Conservation (phyloP, 2,113 vertebrate species). For the Pseudopodoces humilis region DNA sequence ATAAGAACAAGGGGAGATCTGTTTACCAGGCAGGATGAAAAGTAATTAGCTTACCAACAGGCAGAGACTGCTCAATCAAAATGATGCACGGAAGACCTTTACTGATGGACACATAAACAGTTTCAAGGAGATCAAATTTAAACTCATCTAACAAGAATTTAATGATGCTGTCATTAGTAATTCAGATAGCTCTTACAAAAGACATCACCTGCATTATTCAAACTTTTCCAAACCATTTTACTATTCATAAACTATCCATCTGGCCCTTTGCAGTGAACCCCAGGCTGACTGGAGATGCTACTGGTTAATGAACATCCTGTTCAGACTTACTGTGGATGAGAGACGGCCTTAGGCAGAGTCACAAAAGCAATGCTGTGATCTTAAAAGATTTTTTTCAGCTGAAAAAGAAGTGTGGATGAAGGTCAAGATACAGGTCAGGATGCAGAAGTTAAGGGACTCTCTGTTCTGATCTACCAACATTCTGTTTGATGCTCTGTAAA, state of each 20-base stretch:
- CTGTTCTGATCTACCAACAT: not conserved
- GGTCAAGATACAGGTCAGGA: not conserved
- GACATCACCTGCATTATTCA: not conserved
- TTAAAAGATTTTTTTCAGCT: conserved; percentile 1
- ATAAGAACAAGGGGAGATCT: not conserved
- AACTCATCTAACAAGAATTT: not conserved
- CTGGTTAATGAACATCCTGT: not conserved
- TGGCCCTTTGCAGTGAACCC: not conserved
- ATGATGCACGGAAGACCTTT: not conserved
- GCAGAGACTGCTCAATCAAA: not conserved
- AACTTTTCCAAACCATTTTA: not conserved
- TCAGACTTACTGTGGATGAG: not conserved
- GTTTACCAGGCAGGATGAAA: conserved; percentile 43
- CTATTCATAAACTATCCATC: conserved; percentile 15
- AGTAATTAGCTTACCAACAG: conserved; percentile 26
- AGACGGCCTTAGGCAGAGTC: not conserved
- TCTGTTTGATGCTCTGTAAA: not conserved
- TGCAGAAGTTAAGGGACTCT: not conserved
- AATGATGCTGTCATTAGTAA: not conserved
- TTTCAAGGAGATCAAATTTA: conserved; percentile 12
- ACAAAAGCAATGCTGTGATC: not conserved
- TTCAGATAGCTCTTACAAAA: not conserved
- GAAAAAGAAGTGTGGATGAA: not conserved
- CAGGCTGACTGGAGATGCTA: not conserved
- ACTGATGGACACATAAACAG: not conserved